These are phyloP conservation scores for Branchipolynoe longqiensis DNA, from an alignment of 2,888 invertebrate species.

Conservation along the genomic window DNA sequence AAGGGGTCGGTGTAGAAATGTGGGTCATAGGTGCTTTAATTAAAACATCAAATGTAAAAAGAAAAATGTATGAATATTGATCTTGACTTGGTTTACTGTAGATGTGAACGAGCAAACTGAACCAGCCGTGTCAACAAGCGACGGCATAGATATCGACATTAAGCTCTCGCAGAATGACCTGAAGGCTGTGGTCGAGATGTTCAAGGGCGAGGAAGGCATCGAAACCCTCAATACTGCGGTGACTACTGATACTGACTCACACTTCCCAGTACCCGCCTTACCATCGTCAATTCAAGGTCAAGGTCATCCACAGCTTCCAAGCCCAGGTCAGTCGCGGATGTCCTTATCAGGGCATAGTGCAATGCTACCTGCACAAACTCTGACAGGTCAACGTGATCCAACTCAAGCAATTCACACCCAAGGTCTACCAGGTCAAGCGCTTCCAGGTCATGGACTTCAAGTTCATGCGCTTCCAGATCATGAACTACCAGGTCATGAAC, in stretches of 20 bases:
- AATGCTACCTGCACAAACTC: conserved; percentile 27
- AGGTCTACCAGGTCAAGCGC: not conserved
- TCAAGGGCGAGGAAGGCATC: conserved; percentile 88
- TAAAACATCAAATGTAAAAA: too few species aligned
- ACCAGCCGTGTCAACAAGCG: not conserved
- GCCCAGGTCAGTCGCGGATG: not conserved
- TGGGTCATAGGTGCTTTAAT: too few species aligned
- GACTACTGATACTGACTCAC: conserved; percentile 17
- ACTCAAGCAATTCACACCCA: not conserved
- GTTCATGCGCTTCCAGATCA: not conserved
- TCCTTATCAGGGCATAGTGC: not conserved
- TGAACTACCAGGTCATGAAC: conserved; percentile 31
- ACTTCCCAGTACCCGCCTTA: conserved; percentile 60
- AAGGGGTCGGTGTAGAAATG: too few species aligned
- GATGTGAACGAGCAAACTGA: not conserved
- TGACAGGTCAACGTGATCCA: not conserved
- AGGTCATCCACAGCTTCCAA: conserved; percentile 34
- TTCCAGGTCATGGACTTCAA: not conserved
- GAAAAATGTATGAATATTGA: too few species aligned
- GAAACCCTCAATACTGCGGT: conserved; percentile 87
- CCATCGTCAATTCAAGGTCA: conserved; percentile 44
- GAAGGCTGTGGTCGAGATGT: conserved; percentile 63
- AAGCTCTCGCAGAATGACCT: not conserved
- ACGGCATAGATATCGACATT: conserved; percentile 38
- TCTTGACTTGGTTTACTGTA: too few species aligned